phyloP scores from a whole-genome alignment of 2,888 invertebrate species.

The Lamellibrachia satsuma region DNA sequence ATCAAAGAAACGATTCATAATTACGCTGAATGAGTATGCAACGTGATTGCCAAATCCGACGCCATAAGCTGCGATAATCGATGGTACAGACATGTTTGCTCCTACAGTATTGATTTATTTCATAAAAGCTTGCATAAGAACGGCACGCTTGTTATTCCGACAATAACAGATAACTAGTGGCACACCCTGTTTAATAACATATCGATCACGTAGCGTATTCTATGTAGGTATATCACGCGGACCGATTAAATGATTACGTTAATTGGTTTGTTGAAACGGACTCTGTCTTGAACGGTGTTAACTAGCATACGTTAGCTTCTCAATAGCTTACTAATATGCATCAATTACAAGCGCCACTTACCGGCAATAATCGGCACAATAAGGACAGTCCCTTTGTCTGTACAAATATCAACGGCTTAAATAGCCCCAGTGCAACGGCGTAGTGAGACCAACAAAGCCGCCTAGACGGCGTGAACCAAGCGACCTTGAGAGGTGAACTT shows the following conservation, averaged over 20 bases:
- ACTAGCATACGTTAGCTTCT: background rate
- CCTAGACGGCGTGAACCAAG: background rate
- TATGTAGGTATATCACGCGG: no score
- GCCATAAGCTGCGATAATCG: background rate
- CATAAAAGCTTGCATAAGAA: background rate
- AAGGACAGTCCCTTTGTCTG: background rate
- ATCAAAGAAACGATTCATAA: background rate
- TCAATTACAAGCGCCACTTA: background rate
- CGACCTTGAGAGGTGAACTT: slow-evolving; percentile 17
- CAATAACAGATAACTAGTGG: no score
- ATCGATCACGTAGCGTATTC: background rate
- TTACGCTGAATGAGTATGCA: background rate
- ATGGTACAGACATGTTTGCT: background rate
- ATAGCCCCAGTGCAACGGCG: background rate
- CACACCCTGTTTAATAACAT: no score
- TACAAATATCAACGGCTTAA: background rate
- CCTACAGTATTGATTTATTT: background rate
- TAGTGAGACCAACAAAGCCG: background rate
- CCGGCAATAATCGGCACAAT: background rate
- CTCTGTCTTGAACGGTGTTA: background rate
- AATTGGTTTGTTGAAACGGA: background rate
- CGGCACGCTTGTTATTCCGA: no score
- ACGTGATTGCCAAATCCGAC: background rate
- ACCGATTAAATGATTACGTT: background rate
- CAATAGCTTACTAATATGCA: background rate